Conservation (phyloP, 2,113 vertebrate species). For the Anguilla japonica region DNA sequence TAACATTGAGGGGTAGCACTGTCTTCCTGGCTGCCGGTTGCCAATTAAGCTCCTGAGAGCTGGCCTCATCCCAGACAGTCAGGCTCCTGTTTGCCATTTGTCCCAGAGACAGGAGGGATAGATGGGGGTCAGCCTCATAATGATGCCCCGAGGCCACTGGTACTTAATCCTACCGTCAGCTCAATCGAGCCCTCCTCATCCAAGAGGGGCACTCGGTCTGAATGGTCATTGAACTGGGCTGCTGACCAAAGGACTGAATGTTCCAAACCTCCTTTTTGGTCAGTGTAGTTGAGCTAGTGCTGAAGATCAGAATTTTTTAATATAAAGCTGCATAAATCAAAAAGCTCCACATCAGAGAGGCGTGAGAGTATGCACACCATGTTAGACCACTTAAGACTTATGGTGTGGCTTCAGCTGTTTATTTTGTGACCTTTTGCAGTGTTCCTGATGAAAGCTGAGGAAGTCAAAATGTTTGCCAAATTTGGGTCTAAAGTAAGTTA, state of each 20-base stretch:
- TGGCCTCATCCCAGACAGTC: not conserved
- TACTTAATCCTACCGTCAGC: not conserved
- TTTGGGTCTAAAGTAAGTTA: no score
- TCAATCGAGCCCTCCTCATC: not conserved
- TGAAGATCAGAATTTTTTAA: not conserved
- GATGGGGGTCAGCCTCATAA: not conserved
- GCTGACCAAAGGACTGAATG: not conserved
- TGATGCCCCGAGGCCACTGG: not conserved
- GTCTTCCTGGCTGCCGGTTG: not conserved
- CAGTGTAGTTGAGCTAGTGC: not conserved
- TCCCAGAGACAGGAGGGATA: slow-evolving; percentile 4
- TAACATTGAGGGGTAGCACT: not conserved
- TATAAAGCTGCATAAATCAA: not conserved
- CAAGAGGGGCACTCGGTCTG: not conserved
- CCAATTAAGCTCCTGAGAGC: not conserved
- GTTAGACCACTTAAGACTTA: not conserved
- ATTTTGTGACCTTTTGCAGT: no score
- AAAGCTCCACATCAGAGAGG: not conserved
- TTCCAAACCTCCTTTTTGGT: not conserved
- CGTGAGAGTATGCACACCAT: not conserved
- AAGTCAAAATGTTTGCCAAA: no score
- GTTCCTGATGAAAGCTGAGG: no score
- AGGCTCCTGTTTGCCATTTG: not conserved
- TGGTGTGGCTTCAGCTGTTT: no score
- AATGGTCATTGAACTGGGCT: not conserved